Conservation (phyloP, 2,888 invertebrate genomes). For the Prostheceraeus crozeri region DNA sequence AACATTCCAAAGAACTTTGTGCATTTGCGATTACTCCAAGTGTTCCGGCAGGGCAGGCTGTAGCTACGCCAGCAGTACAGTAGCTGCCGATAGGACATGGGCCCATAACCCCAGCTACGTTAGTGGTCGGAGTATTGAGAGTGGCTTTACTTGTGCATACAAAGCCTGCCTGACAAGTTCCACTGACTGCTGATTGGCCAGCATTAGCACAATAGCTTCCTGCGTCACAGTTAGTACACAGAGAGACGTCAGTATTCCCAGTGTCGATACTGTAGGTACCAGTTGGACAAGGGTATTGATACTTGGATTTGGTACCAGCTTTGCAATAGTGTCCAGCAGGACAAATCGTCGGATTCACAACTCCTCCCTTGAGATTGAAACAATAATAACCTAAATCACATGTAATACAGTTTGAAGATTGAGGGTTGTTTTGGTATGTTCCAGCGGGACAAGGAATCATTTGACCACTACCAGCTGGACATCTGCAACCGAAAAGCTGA, state of each 20-base stretch:
- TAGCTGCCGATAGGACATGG: no score
- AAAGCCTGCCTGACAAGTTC: not conserved
- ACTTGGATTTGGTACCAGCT: slow-evolving; percentile 43
- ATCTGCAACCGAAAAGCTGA: no score
- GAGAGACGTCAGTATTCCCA: not conserved
- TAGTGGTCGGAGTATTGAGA: no score
- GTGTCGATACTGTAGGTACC: slow-evolving; percentile 44
- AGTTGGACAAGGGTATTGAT: slow-evolving; percentile 47
- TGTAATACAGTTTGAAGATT: not conserved
- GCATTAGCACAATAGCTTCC: slow-evolving; percentile 49
- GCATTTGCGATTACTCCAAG: no score
- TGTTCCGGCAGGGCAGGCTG: no score
- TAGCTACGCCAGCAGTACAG: no score
- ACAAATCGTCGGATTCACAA: slow-evolving; percentile 51
- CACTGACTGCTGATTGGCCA: slow-evolving; percentile 43
- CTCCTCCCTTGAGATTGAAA: slow-evolving; percentile 47
- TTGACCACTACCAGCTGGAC: not conserved
- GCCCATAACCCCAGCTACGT: no score
- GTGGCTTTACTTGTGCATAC: slow-evolving; percentile 43
- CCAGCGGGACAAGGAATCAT: not conserved
- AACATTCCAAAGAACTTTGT: no score
- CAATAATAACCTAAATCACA: slow-evolving; percentile 44
- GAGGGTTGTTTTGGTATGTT: not conserved
- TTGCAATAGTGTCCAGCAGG: slow-evolving; percentile 50
- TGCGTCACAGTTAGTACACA: slow-evolving; percentile 26